phyloP scores from a whole-genome alignment of 2,113 vertebrate genomes.

The Ceuthmochares aereus region DNA sequence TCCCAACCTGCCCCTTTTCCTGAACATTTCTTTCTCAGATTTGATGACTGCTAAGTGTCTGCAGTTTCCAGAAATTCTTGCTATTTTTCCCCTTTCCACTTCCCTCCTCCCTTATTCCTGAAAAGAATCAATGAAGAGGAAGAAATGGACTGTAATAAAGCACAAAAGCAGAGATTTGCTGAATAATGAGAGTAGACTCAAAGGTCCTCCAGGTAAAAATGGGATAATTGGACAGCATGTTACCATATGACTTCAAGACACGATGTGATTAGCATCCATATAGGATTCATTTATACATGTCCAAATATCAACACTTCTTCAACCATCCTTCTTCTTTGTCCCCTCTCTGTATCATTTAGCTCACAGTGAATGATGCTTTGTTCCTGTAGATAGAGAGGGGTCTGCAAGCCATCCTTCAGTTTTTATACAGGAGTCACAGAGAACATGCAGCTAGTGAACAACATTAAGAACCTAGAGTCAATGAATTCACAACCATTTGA shows the following conservation, averaged over 20 bases:
- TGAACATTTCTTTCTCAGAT: background rate
- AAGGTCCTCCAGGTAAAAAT: background rate
- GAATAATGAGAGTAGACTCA: background rate
- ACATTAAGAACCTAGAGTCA: background rate
- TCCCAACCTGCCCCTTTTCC: background rate
- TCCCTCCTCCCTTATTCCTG: background rate
- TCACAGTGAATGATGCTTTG: background rate
- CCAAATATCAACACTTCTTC: background rate
- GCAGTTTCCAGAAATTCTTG: constrained; percentile 13
- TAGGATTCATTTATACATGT: background rate
- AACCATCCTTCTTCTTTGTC: background rate
- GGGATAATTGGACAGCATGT: background rate
- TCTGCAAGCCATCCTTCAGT: background rate
- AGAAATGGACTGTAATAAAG: background rate
- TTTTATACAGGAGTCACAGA: background rate
- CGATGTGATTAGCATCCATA: background rate
- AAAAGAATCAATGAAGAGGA: background rate
- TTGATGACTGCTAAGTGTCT: background rate
- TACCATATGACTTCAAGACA: background rate
- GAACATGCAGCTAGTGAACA: background rate
- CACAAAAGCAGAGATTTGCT: background rate
- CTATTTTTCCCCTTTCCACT: fast-evolving
- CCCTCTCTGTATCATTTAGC: background rate
- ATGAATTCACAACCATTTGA: background rate
- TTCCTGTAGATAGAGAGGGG: background rate